Evolutionary conservation across 2,888 invertebrate species (phyloP), one percentile per base, ranked within the genome.

Genomic region (Desoria tigrina): DNA sequence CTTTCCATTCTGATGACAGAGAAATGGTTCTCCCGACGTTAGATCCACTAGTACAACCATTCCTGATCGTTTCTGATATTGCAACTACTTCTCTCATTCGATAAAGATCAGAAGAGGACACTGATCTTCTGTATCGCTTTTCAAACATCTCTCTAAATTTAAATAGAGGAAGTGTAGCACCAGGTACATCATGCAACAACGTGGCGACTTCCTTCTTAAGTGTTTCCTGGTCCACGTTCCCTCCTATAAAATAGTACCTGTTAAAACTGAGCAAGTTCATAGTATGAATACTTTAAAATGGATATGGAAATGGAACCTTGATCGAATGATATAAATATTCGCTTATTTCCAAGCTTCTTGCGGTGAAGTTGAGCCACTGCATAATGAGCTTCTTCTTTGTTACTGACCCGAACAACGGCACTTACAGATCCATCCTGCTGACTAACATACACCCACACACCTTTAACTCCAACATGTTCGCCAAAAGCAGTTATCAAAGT

Each of bases 291-390:
- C n/a, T n/a, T n/a, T n/a, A 1, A 27, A 6, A 59, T n/a, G 57
- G 32, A 68, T 21, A 26, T 14, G 21, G 28, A 37, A 51, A 27
- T n/a, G 6, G 4, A 57, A 4, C 84, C 85, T 63, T 87, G 85
- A 24, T 85, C 86, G 67, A 89, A 84, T 0, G 90, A 86, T 74
- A 94, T 89, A 71, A 89, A 85, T 65, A 94, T 89, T 57, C 92
- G 83, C 77, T 90, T 89, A 73, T 88, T 88, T 7, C 90, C 93
- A 64, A 94, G 83, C 78, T 90, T 89, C 65, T 88, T 87, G 63
- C 91, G 86, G 80, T 94, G 93, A 55, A 93, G 83, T 77, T 90
- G 88, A 0, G 92, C 90, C 72, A 94, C 91, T 37, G 89, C 88
- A 45, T 61, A 68, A 74, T 85, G 80, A 66, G 84, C 81, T 77